These are phyloP conservation scores for Dryoscopus gambensis DNA, from an alignment of 2,113 vertebrate species.

Conservation along the genomic window DNA sequence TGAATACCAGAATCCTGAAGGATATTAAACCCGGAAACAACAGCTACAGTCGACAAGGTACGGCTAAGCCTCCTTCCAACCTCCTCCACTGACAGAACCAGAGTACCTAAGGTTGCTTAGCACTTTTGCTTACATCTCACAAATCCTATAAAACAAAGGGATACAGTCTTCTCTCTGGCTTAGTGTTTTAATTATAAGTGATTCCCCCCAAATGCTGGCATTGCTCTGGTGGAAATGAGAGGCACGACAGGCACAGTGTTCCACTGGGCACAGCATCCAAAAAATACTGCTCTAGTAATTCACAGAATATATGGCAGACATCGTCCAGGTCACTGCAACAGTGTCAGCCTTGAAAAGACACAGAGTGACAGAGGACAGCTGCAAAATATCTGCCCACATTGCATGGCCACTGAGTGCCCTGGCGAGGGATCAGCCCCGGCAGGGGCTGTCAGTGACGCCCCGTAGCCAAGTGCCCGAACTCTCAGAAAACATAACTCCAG, in stretches of 20 bases:
- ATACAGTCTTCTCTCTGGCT: not conserved
- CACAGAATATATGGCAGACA: not conserved
- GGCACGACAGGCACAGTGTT: not conserved
- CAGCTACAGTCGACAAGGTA: not conserved
- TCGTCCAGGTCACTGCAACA: not conserved
- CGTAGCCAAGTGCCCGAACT: not conserved
- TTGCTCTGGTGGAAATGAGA: not conserved
- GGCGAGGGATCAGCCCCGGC: not conserved
- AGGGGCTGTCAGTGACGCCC: not conserved
- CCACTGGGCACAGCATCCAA: not conserved
- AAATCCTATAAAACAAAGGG: not conserved
- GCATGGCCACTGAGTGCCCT: rapidly evolving
- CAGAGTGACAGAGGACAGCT: not conserved
- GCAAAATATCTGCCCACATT: not conserved
- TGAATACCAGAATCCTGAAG: not conserved
- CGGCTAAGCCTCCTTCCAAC: not conserved
- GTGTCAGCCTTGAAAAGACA: not conserved
- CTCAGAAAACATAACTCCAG: not conserved
- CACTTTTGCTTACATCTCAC: not conserved
- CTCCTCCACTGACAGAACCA: not conserved
- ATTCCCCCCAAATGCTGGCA: not conserved
- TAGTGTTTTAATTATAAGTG: not conserved
- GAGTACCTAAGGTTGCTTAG: not conserved
- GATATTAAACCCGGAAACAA: not conserved
- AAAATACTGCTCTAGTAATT: not conserved